Evolutionary conservation across 2,797 vertebrate species (phyloP).

Genomic region (Synaphobranchus kaupii): DNA sequence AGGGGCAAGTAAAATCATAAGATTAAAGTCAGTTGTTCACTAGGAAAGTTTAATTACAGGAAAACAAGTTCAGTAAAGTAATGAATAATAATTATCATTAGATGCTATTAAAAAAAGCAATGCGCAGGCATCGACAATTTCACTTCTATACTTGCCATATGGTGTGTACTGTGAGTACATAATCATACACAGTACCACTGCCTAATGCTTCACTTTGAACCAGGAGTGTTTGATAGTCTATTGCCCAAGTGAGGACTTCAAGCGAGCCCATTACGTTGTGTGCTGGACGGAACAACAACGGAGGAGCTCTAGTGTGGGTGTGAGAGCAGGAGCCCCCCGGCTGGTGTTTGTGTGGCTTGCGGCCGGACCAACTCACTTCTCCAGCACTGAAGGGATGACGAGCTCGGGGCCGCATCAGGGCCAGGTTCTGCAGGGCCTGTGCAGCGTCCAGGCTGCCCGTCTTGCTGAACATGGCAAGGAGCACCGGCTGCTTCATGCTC

Average conservation of each 20-base stretch:
- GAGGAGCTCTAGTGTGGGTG: background rate
- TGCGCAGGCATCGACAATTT: too few species aligned
- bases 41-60: background rate
- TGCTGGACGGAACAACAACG: background rate
- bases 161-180: background rate
- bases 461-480: conserved; percentile 98
- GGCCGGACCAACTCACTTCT: conserved; percentile 78
- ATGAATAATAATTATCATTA: too few species aligned
- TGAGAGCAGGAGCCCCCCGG: background rate
- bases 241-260: background rate
- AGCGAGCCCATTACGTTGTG: background rate
- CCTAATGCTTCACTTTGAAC: background rate
- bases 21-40: background rate
- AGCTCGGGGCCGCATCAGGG: conserved; percentile 91
- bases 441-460: conserved; percentile 95
- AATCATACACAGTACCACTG: background rate
- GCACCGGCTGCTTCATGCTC: conserved; percentile 94
- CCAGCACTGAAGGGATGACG: conserved; percentile 94
- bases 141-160: background rate
- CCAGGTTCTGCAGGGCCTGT: conserved; percentile 94
- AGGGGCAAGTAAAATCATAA: background rate
- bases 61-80: too few species aligned
- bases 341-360: background rate
- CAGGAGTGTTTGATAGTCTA: background rate
- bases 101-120: too few species aligned